Base-by-base conservation (phyloP, 2,888 invertebrate species). In the Neoaliturus tenellus region DNA sequence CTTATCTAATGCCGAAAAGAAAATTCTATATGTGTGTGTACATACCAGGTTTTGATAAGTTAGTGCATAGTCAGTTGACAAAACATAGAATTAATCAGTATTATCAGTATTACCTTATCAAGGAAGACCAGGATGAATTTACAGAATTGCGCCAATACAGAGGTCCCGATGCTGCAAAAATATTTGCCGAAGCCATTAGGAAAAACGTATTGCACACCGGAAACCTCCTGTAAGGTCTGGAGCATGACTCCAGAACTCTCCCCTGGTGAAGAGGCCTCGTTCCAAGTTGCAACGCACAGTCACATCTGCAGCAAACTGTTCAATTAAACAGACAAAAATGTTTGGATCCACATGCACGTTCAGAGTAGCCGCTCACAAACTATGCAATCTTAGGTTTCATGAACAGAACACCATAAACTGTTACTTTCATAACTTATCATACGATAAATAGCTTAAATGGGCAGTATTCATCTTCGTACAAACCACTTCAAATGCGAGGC, bases 361-460 rank as follows among this genome's bases (percentile, higher is more conserved):
- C 71, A 4, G 71, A 35, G 71, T 39, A 4, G 71, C 71, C 2
- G 71, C 71, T 2, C 71, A 71, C 14, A 17, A 23, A 12, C 20
- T 20, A n/a, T 71, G 71, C 23, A 71, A 71, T 25, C 71, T 71
- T 20, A 71, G 41, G 41, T 39, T 20, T 20, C 25, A 23, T 8
- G 71, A 71, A 41, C 71, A 39, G 23, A 41, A 71, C 20, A 71
- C 41, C 1, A 14, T 71, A 4, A 71, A 71, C 23, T 39, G 35
- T 39, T 71, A 71, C 17, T 71, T 71, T 23, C 71, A 71, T 17
- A 71, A 71, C 20, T 4, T 67, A 17, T 67, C 67, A 3, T 67
- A 67, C 23, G 67, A n/a, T n/a, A n/a, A n/a, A n/a, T n/a, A n/a
- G n/a, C n/a, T n/a, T n/a, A n/a, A n/a, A n/a, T n/a, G n/a, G n/a